Evolutionary conservation across 1,140 invertebrate genomes (phyloP), one percentile per base, ranked within the genome.

Genomic region (Caerostris darwini): DNA sequence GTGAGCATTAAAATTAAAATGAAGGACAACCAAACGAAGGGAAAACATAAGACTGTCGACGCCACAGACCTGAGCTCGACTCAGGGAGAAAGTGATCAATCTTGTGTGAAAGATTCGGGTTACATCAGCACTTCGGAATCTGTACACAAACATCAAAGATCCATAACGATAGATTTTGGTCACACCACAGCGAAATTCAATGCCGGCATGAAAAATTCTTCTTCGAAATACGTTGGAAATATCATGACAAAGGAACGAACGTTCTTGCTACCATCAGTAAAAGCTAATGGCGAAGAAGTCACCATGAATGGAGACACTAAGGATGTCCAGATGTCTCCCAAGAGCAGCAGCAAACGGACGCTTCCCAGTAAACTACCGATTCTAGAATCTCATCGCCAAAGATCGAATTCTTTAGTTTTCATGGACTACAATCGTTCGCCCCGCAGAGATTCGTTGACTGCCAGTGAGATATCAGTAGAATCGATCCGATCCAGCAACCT

Each of bases 181-280:
- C 93, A 94, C 71, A 94, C 93, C 5, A 94, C 71, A n/a, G 93
- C 93, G 3, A 94, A 85, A n/a, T 90, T 94, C 53, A 94, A 94
- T 56, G 56, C 93, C 5, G 86, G 92, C 4, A 94, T 94, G 67
- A 94, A 89, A 61, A 59, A 34, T 12, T n/a, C 64, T 54, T 64
- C 58, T 17, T 4, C 19, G 3, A 10, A 53, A 77, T 5, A 50
- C 0, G 5, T 10, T 14, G 19, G 7, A 6, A 34, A 8, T 12
- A 5, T 53, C 8, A 7, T 64, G 6, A 87, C 81, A 19, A 57
- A 87, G 17, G 83, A 71, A 56, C 58, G 7, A 50, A 54, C 61
- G 3, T 91, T 81, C 61, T n/a, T n/a, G 14, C 50, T 87, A 3
- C 92, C 57, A 3, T 81, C 53, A 5, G 69, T 86, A 7, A 6